Evolutionary conservation across 2,797 vertebrate species (phyloP).

Genomic region (Bovichtus variegatus): DNA sequence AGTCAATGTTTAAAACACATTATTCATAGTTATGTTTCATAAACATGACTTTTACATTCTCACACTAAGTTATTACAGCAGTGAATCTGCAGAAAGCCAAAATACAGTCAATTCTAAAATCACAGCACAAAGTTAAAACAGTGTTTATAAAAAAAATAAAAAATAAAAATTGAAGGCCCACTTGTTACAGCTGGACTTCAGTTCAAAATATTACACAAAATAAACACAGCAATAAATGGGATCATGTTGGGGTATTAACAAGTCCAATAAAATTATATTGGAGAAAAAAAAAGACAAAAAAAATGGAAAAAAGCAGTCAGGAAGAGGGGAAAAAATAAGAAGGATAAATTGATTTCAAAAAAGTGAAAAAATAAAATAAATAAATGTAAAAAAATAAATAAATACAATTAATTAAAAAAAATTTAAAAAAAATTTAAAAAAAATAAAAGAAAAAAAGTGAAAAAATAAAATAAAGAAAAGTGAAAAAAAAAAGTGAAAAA

Average conservation of each 20-base stretch:
- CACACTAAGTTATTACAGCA: neutral
- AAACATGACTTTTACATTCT: neutral
- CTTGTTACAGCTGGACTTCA: neutral
- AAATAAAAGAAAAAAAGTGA: neutral
- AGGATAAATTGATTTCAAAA: no score
- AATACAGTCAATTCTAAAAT: neutral
- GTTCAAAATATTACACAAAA: neutral
- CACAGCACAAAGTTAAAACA: conserved; percentile 8
- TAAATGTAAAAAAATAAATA: neutral
- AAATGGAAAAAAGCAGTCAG: neutral
- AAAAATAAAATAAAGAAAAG: neutral
- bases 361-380: neutral
- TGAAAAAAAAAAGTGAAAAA: neutral
- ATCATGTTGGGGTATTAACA: neutral
- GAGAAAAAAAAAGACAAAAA: neutral
- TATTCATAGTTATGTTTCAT: neutral
- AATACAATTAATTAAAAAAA: no score
- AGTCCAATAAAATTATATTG: neutral
- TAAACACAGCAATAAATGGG: neutral
- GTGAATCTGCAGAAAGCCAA: neutral
- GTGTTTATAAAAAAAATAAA: neutral
- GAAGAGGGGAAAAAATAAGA: neutral
- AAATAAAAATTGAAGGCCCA: neutral
- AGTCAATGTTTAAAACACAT: conserved; percentile 9
- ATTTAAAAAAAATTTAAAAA: no score